These are phyloP conservation scores for Typhlichthys subterraneus DNA, from an alignment of 2,797 vertebrate species.

Conservation along the genomic window DNA sequence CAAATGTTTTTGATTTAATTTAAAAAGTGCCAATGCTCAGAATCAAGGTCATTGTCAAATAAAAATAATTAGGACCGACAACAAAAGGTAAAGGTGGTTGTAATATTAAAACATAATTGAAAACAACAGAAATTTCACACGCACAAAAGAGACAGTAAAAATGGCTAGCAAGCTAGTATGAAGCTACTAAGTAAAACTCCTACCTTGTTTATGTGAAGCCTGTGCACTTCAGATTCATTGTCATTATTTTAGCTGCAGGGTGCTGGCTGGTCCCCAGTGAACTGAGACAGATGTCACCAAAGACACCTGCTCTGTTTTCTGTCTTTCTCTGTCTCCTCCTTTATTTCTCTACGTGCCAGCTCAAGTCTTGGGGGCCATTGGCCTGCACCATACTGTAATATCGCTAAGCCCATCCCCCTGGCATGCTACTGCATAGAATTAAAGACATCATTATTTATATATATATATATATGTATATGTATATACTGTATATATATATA, in stretches of 20 bases:
- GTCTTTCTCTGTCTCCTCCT: slow-evolving; percentile 67
- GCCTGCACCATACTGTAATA: slow-evolving; percentile 14
- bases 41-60: no score
- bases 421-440: slow-evolving; percentile 68
- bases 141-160: neutral
- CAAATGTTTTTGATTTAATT: no score
- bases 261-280: slow-evolving; percentile 72
- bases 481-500: no score
- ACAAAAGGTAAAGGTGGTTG: no score
- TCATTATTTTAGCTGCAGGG: slow-evolving; percentile 60
- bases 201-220: slow-evolving; percentile 69
- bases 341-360: slow-evolving; percentile 29
- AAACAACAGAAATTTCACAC: neutral
- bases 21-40: no score
- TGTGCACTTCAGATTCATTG: slow-evolving; percentile 56
- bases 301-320: slow-evolving; percentile 74
- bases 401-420: slow-evolving; percentile 52
- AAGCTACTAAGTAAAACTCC: slow-evolving; percentile 35
- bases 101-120: neutral
- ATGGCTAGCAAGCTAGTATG: slow-evolving; percentile 18
- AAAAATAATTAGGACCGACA: no score
- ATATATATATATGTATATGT: neutral
- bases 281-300: slow-evolving; percentile 74
- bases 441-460: slow-evolving; percentile 33
- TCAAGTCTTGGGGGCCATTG: slow-evolving; percentile 11